These are phyloP conservation scores for Oryzias curvinotus DNA, from an alignment of 2,113 vertebrate genomes.

Conservation along the genomic window DNA sequence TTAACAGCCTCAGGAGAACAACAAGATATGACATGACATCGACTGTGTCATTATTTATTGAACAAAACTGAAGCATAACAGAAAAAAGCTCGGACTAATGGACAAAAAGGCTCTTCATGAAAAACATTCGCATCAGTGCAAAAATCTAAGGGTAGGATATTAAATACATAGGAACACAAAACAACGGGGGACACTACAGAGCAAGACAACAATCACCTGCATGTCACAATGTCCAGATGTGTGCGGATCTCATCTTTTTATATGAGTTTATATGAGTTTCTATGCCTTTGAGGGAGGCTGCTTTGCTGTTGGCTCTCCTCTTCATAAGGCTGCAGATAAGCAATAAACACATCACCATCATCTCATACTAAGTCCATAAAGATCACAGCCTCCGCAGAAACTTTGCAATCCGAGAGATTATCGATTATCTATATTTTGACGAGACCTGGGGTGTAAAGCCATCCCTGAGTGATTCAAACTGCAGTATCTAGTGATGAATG, in stretches of 20 bases:
- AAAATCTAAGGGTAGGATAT: constrained; percentile 16
- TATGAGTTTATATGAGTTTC: not conserved
- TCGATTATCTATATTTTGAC: not conserved
- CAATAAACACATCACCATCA: not conserved
- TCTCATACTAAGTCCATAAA: not conserved
- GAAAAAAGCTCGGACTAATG: no score
- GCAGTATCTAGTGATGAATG: not conserved
- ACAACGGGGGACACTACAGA: not conserved
- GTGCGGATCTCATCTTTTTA: not conserved
- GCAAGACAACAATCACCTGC: not conserved
- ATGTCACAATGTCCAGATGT: not conserved
- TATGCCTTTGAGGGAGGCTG: not conserved
- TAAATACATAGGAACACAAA: constrained; percentile 6
- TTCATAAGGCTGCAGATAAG: constrained; percentile 2
- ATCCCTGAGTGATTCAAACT: constrained; percentile 9
- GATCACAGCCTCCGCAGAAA: not conserved
- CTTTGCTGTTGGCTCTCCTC: not conserved
- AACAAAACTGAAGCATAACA: no score
- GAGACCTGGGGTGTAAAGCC: not conserved
- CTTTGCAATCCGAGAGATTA: not conserved
- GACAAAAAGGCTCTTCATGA: constrained; percentile 17
- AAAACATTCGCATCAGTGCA: constrained; percentile 6
- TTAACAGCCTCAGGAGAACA: no score
- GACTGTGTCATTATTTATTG: no score
- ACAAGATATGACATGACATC: no score